phyloP scores from a whole-genome alignment of 1,140 invertebrate genomes.

The Oncopodura yosiiana region DNA sequence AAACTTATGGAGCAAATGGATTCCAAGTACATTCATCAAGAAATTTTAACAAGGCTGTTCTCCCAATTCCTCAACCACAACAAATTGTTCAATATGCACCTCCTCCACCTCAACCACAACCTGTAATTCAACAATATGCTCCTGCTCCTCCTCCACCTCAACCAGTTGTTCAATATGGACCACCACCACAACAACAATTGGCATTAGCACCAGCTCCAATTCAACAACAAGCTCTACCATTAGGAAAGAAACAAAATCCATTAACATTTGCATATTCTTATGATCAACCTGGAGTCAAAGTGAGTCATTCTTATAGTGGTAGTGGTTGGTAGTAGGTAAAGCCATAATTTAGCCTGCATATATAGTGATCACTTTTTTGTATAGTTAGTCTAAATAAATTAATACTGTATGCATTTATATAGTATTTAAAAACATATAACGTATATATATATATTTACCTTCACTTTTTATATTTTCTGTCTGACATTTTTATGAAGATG shows the following conservation, averaged over 20 bases:
- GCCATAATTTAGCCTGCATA: too few relatives aligned
- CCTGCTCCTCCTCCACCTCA: conserved; percentile 1
- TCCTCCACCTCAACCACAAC: neutral
- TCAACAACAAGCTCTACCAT: neutral
- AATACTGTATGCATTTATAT: too few relatives aligned
- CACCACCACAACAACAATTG: neutral
- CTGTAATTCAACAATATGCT: neutral
- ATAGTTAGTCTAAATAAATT: too few relatives aligned
- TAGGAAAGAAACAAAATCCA: conserved; percentile 23
- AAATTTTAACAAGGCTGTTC: conserved; percentile 16
- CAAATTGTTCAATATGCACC: conserved; percentile 3
- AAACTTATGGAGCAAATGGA: conserved; percentile 19
- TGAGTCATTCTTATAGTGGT: conserved; percentile 32
- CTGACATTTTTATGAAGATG: too few relatives aligned
- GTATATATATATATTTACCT: too few relatives aligned
- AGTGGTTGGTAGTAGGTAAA: conserved; percentile 33
- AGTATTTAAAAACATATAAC: too few relatives aligned
- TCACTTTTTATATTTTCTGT: too few relatives aligned
- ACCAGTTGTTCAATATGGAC: neutral
- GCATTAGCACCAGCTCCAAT: neutral
- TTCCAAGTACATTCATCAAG: conserved; percentile 18
- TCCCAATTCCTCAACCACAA: neutral
- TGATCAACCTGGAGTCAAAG: conserved; percentile 23
- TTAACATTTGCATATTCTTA: conserved; percentile 30
- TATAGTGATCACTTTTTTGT: too few relatives aligned